Base-by-base conservation (phyloP, 2,888 invertebrate species). In the Cataglyphis cursor region DNA sequence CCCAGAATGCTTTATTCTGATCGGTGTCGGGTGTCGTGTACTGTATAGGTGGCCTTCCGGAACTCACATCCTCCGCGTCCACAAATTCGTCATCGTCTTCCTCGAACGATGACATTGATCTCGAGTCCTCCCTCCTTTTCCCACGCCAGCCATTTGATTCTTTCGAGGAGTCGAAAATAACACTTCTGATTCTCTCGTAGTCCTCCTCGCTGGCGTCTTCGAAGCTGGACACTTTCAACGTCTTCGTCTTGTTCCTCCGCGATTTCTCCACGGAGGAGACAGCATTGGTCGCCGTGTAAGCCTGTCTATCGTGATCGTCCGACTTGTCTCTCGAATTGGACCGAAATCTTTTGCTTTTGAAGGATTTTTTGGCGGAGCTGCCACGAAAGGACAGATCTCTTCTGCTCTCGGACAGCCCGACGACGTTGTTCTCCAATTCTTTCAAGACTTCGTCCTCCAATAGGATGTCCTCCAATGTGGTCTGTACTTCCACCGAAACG, bases 1-100 rank as follows among this genome's bases (percentile, higher is more conserved):
- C 95, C 95, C 95, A 95, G 91, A 94, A 94, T 83, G 94, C 93
- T 87, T 93, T 91, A 89, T 91, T 92, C 66, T 91, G 88, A 83
- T 91, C 92, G 75, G 90, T 84, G 88, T 92, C 92, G 76, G 94
- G 93, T 86, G 93, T 93, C 78, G 90, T 86, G 89, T 92, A 94
- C 80, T 93, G 90, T 82, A 94, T 94, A 31, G 93, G 92, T 74
- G 90, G 91, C 21, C 81, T 90, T 83, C 76, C 78, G 18, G 85
- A 83, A 90, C 90, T 90, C 88, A 86, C 90, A 73, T 90, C 90
- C 86, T 90, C 90, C 62, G 91, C 90, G 68, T 90, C 88, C 61
- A 87, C 82, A 70, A 89, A 93, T 28, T 94, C 93, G 61, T 94
- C 93, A 64, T 94, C 93, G 68, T 93, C 93, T 28, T 91, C 92